Conservation (phyloP, 2,888 invertebrate genomes). For the Andrena marginata region DNA sequence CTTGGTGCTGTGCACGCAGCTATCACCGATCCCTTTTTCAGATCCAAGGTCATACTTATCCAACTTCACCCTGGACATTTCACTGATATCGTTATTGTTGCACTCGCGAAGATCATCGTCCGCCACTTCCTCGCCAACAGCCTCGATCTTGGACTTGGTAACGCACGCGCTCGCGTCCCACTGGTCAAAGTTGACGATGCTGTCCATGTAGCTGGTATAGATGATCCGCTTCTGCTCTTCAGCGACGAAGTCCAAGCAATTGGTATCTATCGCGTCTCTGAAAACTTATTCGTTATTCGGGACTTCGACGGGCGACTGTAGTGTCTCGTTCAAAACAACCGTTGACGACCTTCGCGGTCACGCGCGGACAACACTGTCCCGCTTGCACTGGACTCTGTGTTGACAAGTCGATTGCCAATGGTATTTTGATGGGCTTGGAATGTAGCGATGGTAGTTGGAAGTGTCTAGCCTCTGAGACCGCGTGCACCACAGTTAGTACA, state of each 20-base stretch:
- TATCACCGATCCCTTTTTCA: neutral
- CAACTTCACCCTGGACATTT: no score
- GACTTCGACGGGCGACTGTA: neutral
- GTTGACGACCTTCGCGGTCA: slow-evolving; percentile 22
- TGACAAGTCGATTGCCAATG: neutral
- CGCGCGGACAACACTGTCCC: neutral
- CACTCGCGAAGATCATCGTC: neutral
- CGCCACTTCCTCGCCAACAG: no score
- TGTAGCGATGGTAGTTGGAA: no score
- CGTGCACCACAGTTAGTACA: no score
- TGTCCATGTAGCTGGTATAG: slow-evolving; percentile 17
- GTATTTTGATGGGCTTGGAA: neutral
- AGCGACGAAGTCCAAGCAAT: neutral
- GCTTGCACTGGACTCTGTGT: neutral
- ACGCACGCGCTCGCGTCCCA: no score
- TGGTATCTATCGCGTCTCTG: neutral
- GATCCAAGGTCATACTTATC: neutral
- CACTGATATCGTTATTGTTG: neutral
- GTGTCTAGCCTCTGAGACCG: no score
- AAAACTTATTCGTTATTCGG: slow-evolving; percentile 13
- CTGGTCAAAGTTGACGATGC: neutral
- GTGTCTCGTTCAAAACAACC: slow-evolving; percentile 6
- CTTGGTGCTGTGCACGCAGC: neutral
- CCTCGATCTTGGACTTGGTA: neutral
- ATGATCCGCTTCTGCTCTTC: slow-evolving; percentile 21